Evolutionary conservation across 2,888 invertebrate species (phyloP).

Genomic region (Orgyia antiqua): DNA sequence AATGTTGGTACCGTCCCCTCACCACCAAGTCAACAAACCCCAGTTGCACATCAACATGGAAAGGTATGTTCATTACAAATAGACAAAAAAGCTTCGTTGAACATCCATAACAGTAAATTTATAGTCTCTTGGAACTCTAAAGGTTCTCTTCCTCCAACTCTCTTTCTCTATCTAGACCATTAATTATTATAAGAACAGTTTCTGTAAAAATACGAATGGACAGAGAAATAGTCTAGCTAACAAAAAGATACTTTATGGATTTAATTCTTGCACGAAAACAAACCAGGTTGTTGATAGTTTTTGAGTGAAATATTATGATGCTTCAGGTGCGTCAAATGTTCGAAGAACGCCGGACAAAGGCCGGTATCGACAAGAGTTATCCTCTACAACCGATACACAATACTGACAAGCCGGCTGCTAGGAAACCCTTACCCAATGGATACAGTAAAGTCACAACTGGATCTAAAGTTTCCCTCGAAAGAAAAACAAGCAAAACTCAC

Average conservation of each 20-base stretch:
- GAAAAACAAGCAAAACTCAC: conserved; percentile 36
- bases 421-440: conserved; percentile 57
- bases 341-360: conserved; percentile 86
- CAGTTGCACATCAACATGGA: conserved; percentile 47
- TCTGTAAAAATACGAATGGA: too few species aligned
- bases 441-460: conserved; percentile 49
- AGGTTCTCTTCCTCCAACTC: too few species aligned
- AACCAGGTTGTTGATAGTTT: too few species aligned
- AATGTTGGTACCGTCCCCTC: conserved; percentile 18
- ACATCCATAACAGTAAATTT: too few species aligned
- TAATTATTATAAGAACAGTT: too few species aligned
- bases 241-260: too few species aligned
- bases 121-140: too few species aligned
- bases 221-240: too few species aligned
- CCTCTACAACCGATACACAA: conserved; percentile 86
- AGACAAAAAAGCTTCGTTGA: too few species aligned
- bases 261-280: too few species aligned
- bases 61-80: conserved; percentile 53
- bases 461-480: conserved; percentile 37
- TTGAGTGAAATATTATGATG: too few species aligned
- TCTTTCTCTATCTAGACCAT: too few species aligned
- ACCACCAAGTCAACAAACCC: conserved; percentile 24
- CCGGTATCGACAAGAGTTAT: conserved; percentile 89
- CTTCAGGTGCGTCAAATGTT: conserved; percentile 90
- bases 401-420: conserved; percentile 44